Evolutionary conservation across 1,140 invertebrate species (phyloP).

Genomic region (Ruditapes philippinarum): DNA sequence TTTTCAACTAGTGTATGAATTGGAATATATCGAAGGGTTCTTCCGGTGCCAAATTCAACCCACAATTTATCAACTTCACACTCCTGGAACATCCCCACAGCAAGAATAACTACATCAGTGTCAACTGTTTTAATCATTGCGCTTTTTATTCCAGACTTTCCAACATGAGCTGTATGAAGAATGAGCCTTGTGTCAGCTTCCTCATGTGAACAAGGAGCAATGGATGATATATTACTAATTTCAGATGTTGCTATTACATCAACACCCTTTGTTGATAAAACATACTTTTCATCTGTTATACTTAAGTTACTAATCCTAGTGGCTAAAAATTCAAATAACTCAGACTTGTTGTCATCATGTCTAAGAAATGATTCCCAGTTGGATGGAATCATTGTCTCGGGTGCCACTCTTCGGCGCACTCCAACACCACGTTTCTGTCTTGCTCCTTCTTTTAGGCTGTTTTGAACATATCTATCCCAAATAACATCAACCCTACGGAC

Average conservation of each 20-base stretch:
- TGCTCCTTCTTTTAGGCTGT: conserved; percentile 26
- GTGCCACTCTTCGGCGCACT: neutral
- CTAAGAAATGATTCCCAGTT: conserved; percentile 46
- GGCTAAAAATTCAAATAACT: conserved; percentile 42
- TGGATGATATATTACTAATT: neutral
- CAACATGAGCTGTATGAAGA: neutral
- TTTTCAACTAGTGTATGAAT: conserved; percentile 23
- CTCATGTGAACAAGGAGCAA: conserved; percentile 28
- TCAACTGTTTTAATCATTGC: conserved; percentile 10
- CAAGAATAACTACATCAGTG: conserved; percentile 62
- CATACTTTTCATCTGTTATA: neutral
- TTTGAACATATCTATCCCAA: conserved; percentile 44
- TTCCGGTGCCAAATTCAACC: conserved; percentile 57
- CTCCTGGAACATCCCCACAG: conserved; percentile 40
- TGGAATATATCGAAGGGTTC: neutral
- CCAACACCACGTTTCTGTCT: neutral
- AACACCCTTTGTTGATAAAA: neutral
- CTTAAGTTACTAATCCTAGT: neutral
- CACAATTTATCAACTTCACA: conserved; percentile 37
- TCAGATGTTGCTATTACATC: neutral
- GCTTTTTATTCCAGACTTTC: neutral
- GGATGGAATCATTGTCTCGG: conserved; percentile 4
- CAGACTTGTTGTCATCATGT: conserved; percentile 41
- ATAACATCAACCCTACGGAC: conserved; percentile 45
- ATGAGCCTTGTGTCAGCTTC: neutral